Conservation (phyloP, 37 sponge, comb jelly and placozoan species). For the Cladorhizidae sp. region DNA sequence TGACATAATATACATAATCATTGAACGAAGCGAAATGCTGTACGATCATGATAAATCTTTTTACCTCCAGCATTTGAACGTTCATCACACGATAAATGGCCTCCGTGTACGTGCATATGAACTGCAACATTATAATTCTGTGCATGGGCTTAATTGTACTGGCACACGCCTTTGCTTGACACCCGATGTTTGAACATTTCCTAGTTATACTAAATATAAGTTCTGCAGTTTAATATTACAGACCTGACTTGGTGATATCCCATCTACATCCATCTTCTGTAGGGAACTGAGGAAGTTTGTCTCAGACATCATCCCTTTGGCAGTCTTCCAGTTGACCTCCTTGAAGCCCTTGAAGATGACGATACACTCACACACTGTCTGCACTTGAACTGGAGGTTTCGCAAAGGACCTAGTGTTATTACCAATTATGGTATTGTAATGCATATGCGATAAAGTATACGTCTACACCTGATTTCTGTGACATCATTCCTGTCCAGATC, state of each 20-base stretch:
- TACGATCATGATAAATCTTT: too few species aligned
- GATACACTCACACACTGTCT: constrained; percentile 97
- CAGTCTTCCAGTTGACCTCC: constrained; percentile 94
- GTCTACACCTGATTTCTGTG: constrained; percentile 87
- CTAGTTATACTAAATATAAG: too few species aligned
- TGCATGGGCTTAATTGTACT: too few species aligned
- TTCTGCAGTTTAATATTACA: background rate
- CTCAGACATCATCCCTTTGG: constrained; percentile 98
- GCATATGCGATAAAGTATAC: background rate
- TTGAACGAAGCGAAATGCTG: too few species aligned
- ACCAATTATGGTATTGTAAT: background rate
- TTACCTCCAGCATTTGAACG: too few species aligned
- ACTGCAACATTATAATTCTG: too few species aligned
- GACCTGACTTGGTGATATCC: constrained; percentile 83
- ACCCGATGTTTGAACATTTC: too few species aligned
- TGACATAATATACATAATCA: too few species aligned
- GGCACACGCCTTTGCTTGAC: too few species aligned
- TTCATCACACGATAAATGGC: too few species aligned
- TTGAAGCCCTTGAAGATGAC: constrained; percentile 85
- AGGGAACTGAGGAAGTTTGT: constrained; percentile 90
- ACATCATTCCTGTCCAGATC: constrained; percentile 94
- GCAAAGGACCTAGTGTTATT: constrained; percentile 85
- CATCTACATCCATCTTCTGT: constrained; percentile 93
- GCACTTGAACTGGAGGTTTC: constrained; percentile 93
- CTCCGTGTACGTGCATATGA: too few species aligned